Evolutionary conservation across 2,888 invertebrate genomes (phyloP).

Genomic region (Drosophila neotestacea): DNA sequence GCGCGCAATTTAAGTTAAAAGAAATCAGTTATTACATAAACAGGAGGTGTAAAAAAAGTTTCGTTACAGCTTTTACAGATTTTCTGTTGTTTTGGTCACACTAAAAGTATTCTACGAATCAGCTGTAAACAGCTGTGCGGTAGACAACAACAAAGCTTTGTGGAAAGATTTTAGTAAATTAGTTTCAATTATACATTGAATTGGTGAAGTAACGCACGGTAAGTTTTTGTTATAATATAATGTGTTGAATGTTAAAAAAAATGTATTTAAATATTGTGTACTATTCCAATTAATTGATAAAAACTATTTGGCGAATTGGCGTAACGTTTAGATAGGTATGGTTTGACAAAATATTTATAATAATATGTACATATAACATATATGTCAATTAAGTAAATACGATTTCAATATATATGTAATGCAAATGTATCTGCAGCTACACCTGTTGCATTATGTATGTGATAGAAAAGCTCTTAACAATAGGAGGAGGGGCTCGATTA

Average conservation of each 20-base stretch:
- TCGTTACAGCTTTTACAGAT: background rate
- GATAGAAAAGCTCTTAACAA: background rate
- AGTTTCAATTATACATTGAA: constrained; percentile 8
- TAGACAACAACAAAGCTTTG: background rate
- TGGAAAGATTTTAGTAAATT: constrained; percentile 25
- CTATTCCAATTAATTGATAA: background rate
- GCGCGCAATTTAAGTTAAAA: no score
- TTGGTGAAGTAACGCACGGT: constrained; percentile 11
- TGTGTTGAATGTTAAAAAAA: background rate
- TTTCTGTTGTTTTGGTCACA: constrained; percentile 13
- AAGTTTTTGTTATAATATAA: background rate
- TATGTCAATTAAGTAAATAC: no score
- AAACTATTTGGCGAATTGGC: background rate
- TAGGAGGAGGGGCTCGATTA: background rate
- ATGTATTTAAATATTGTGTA: background rate
- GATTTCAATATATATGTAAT: no score
- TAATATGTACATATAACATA: background rate
- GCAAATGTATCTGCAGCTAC: background rate
- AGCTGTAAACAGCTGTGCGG: no score
- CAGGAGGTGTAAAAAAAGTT: no score
- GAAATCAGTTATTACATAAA: no score
- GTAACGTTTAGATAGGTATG: no score
- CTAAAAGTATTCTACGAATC: no score
- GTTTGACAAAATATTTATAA: background rate
- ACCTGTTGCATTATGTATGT: constrained; percentile 21